phyloP scores from a whole-genome alignment of 2,888 invertebrate genomes.

The Drosophila affinis region DNA sequence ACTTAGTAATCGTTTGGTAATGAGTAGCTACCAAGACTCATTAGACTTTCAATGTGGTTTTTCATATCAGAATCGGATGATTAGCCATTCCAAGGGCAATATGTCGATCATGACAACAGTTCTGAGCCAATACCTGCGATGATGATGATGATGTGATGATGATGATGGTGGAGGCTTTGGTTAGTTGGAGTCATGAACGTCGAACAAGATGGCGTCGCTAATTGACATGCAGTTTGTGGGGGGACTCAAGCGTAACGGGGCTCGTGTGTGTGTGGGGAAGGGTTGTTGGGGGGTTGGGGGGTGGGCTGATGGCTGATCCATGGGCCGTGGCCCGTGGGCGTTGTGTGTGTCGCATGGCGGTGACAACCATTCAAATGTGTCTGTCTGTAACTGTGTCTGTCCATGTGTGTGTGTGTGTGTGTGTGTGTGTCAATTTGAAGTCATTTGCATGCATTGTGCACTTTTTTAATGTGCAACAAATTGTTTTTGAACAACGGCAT shows the following conservation, averaged over 20 bases:
- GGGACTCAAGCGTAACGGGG: conserved; percentile 62
- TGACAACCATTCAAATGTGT: conserved; percentile 9
- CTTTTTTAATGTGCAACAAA: conserved; percentile 75
- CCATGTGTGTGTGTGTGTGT: not conserved
- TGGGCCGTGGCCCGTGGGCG: not conserved
- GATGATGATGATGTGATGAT: conserved; percentile 9
- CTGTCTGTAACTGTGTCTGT: not conserved
- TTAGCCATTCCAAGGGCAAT: not conserved
- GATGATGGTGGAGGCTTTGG: conserved; percentile 29
- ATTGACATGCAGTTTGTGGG: conserved; percentile 65
- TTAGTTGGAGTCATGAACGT: conserved; percentile 50
- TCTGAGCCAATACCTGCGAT: not conserved
- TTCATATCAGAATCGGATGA: too few species aligned
- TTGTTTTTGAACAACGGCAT: conserved; percentile 78
- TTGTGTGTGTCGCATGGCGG: conserved; percentile 26
- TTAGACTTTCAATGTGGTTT: not conserved
- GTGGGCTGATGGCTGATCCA: not conserved
- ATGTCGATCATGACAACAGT: conserved; percentile 3
- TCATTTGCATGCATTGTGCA: conserved; percentile 77
- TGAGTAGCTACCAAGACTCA: not conserved
- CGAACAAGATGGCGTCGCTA: conserved; percentile 73
- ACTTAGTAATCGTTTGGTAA: too few species aligned
- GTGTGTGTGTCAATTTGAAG: conserved; percentile 70
- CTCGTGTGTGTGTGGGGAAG: not conserved
- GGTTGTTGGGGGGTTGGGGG: not conserved